Conservation (phyloP, 2,113 vertebrate species). For the Macquaria australasica region DNA sequence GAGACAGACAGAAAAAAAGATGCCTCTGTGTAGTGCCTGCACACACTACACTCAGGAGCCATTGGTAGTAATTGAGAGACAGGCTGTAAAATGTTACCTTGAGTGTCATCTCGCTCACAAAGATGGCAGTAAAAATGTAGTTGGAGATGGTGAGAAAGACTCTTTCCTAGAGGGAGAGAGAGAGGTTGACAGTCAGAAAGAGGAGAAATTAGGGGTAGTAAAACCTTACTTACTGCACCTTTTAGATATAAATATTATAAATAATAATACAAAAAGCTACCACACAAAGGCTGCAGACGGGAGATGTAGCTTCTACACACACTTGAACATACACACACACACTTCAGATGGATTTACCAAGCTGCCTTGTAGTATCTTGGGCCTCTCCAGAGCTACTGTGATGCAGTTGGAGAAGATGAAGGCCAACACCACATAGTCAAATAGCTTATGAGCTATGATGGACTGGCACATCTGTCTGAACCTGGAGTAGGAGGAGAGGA, state of each 20-base stretch:
- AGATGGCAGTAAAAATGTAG: conserved; percentile 99
- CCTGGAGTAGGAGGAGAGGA: conserved; percentile 76
- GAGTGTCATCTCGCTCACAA: conserved; percentile 98
- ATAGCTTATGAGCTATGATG: conserved; percentile 96
- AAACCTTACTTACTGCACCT: conserved; percentile 44
- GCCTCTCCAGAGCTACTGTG: conserved; percentile 97
- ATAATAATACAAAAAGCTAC: conserved; percentile 9
- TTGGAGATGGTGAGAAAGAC: conserved; percentile 99
- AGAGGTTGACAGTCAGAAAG: conserved; percentile 42
- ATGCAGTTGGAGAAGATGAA: conserved; percentile 99
- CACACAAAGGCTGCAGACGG: conserved; percentile 4
- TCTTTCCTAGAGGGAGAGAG: conserved; percentile 87
- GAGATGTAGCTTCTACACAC: neutral
- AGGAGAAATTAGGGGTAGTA: conserved; percentile 43
- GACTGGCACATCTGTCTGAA: conserved; percentile 96
- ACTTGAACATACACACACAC: neutral
- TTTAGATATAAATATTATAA: conserved; percentile 18
- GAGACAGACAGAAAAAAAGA: conserved; percentile 30
- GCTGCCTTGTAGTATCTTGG: conserved; percentile 96
- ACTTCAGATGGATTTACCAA: conserved; percentile 85
- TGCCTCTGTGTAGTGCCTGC: neutral
- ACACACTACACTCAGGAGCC: conserved; percentile 9
- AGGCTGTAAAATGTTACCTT: conserved; percentile 88
- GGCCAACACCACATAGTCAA: conserved; percentile 95
- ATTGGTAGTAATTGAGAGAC: conserved; percentile 34